Conservation (phyloP, 2,797 vertebrate genomes). For the Parambassis ranga region DNA sequence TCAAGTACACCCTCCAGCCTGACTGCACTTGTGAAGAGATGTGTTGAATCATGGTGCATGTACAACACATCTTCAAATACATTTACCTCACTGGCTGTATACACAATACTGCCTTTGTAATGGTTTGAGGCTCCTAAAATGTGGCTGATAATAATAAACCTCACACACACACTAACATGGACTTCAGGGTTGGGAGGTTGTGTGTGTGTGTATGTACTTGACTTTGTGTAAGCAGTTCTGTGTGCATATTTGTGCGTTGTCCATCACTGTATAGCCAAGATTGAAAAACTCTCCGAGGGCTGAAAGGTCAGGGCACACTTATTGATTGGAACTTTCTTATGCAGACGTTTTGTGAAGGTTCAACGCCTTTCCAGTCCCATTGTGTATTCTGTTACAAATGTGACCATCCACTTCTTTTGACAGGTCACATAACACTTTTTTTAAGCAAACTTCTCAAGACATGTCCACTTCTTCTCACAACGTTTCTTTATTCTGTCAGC, state of each 20-base stretch:
- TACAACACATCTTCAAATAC: conserved; percentile 4
- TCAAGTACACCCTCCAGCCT: conserved; percentile 27
- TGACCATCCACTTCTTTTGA: conserved; percentile 39
- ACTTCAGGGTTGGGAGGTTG: not conserved
- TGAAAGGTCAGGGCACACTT: conserved; percentile 58
- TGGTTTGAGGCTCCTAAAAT: not conserved
- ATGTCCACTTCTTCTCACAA: not conserved
- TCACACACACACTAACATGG: not conserved
- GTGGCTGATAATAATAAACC: not conserved
- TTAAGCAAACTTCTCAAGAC: conserved; percentile 16
- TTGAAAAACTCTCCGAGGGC: conserved; percentile 63
- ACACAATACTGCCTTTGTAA: not conserved
- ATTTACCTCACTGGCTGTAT: not conserved
- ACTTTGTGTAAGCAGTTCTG: not conserved
- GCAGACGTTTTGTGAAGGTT: conserved; percentile 61
- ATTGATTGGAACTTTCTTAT: conserved; percentile 70
- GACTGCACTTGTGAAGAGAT: not conserved
- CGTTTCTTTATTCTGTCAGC: not conserved
- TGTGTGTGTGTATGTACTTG: not conserved
- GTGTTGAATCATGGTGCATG: conserved; percentile 2
- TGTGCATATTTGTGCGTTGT: conserved; percentile 44
- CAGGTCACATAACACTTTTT: conserved; percentile 13
- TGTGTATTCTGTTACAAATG: conserved; percentile 46
- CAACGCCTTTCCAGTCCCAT: conserved; percentile 48
- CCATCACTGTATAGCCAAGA: conserved; percentile 62